A percentile compares a stretch with the other conserved stretches of the same genome.
Conservation (phyloP, 2,797 vertebrate species). For the Eupleurogrammus muticus region DNA sequence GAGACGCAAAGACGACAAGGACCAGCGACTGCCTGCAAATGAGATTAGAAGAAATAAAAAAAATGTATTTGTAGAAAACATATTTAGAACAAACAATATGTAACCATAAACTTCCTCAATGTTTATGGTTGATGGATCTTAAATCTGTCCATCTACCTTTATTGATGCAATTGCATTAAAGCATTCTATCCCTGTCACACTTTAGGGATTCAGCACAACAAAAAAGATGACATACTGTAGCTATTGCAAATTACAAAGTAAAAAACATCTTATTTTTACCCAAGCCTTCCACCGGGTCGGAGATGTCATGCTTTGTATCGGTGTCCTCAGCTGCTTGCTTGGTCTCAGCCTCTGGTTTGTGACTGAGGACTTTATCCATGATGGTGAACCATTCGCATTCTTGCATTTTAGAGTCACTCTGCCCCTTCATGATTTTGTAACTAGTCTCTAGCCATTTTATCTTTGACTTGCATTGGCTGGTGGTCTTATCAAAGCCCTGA, state of each 20-base stretch:
- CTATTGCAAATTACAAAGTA: neutral
- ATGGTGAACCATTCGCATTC: constrained; percentile 41
- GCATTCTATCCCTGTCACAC: neutral
- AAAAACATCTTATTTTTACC: constrained; percentile 36
- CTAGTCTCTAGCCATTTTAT: constrained; percentile 34
- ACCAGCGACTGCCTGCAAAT: constrained; percentile 33
- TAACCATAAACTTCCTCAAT: too few species aligned
- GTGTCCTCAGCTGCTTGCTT: neutral
- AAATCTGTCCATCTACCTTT: too few species aligned
- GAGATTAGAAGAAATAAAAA: neutral
- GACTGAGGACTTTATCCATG: constrained; percentile 39
- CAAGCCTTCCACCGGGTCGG: neutral
- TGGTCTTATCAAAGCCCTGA: constrained; percentile 57
- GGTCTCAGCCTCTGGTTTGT: neutral
- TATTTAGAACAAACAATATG: too few species aligned
- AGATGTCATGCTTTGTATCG: neutral
- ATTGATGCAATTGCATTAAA: neutral
- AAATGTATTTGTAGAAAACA: too few species aligned
- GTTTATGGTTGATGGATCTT: too few species aligned
- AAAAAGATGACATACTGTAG: neutral
- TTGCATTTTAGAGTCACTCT: constrained; percentile 13
- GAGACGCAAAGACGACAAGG: constrained; percentile 57
- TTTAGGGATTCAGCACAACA: too few species aligned
- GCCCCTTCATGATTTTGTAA: constrained; percentile 27
- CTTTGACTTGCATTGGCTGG: constrained; percentile 37